Evolutionary conservation across 2,888 invertebrate species (phyloP), one percentile per base, ranked within the genome.

Genomic region (Ophion ventricosus): DNA sequence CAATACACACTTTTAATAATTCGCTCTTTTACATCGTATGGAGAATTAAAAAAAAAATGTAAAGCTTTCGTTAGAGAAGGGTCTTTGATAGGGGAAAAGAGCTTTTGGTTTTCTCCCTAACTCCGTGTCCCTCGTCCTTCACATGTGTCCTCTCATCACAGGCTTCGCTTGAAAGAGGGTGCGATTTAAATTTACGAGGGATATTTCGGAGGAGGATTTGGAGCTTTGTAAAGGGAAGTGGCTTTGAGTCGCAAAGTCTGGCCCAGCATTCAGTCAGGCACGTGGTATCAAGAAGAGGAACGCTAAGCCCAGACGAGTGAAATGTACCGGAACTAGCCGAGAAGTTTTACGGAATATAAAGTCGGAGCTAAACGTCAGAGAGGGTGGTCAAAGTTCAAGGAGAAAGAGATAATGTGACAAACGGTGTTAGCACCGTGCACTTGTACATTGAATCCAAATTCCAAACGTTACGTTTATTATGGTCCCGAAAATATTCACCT

Each of bases 111-210:
- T 75, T 67, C 80, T 59, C 63, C 67, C 72, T 79, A 76, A 76
- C 79, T 83, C 66, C 74, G 49, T 64, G 64, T 43, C 59, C 70
- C 69, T 75, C 57, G 40, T 29, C 57, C 54, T 40, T 61, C 54
- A 57, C 64, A 40, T 66, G 54, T 69, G 59, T 59, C 49, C 69
- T 70, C 73, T 78, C 78, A 25, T 70, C 25, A 61, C 23, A 57
- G 85, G 74, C 69, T 84, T 83, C 80, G 77, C 72, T 69, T 29
- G 11, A 57, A 40, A 59, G 63, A 85, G 85, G 84, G 85, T 85
- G 87, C 85, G 87, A 86, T 87, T 85, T 83, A 87, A 86, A 85
- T 87, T 86, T 86, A 61, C 72, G 59, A 70, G 63, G 83, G 86
- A 67, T 82, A 69, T 74, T 78, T 81, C 67, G 67, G 73, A 56